A percentile compares a stretch with the other conserved stretches of the same genome.
phyloP scores from a whole-genome alignment of 2,113 vertebrate genomes.

The Opisthocomus hoazin region DNA sequence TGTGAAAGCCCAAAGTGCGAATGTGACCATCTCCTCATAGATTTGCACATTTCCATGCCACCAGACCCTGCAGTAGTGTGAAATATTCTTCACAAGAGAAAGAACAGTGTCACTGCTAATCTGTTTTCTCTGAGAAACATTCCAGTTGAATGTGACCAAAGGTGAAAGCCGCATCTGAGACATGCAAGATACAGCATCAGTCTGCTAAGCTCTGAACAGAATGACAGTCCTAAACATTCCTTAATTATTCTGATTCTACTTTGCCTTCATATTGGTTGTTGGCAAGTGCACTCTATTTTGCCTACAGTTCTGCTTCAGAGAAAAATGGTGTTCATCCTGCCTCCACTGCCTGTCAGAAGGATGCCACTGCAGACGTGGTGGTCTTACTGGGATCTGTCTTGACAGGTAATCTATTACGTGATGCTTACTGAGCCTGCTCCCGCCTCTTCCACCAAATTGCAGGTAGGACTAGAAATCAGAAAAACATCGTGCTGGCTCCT shows the following conservation, averaged over 20 bases:
- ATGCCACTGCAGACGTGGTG: neutral
- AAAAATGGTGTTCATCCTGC: neutral
- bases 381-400: neutral
- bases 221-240: neutral
- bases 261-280: neutral
- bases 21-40: neutral
- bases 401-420: neutral
- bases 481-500: neutral
- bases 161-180: neutral
- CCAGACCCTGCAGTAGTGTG: neutral
- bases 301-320: neutral
- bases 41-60: neutral
- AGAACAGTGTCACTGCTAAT: neutral
- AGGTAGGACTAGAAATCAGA: neutral
- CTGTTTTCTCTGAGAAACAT: neutral
- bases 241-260: constrained; percentile 5
- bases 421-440: neutral
- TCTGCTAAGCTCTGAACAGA: neutral
- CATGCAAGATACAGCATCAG: neutral
- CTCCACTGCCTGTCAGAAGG: neutral
- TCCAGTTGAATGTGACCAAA: neutral
- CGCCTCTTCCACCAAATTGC: neutral
- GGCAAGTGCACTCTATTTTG: neutral
- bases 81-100: neutral
- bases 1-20: neutral